A percentile compares a stretch with the other conserved stretches of the same genome.
Conservation (phyloP, 2,113 vertebrate species). For the Tachuris rubrigastra region DNA sequence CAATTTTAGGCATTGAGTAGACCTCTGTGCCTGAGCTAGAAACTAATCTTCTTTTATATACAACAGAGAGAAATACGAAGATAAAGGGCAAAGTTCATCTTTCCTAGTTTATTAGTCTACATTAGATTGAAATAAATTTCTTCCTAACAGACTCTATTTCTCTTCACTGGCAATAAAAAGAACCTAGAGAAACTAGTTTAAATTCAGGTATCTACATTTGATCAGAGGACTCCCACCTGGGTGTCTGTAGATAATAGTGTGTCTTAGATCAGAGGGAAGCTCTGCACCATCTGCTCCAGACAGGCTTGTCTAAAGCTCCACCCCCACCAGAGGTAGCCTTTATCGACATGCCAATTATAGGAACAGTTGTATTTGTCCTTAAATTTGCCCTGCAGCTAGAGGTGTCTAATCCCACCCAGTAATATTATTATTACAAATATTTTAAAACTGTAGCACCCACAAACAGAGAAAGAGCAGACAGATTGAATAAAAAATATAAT, state of each 20-base stretch:
- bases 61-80: neutral
- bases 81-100: neutral
- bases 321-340: neutral
- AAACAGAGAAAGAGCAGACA: neutral
- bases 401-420: neutral
- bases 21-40: neutral
- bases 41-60: neutral
- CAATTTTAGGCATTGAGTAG: neutral
- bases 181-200: constrained; percentile 31
- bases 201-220: constrained; percentile 36
- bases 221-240: constrained; percentile 41
- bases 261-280: constrained; percentile 25
- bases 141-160: neutral
- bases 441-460: neutral
- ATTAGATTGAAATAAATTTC: constrained; percentile 10
- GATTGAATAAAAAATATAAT: neutral
- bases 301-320: constrained; percentile 1
- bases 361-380: constrained; percentile 12
- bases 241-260: constrained; percentile 45
- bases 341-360: neutral
- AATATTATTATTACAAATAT: neutral
- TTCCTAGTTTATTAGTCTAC: constrained; percentile 34
- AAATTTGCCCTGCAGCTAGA: neutral
- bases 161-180: constrained; percentile 4
- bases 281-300: constrained; percentile 34